phyloP scores from a whole-genome alignment of 1,140 invertebrate species.

The Temnothorax nylanderi region DNA sequence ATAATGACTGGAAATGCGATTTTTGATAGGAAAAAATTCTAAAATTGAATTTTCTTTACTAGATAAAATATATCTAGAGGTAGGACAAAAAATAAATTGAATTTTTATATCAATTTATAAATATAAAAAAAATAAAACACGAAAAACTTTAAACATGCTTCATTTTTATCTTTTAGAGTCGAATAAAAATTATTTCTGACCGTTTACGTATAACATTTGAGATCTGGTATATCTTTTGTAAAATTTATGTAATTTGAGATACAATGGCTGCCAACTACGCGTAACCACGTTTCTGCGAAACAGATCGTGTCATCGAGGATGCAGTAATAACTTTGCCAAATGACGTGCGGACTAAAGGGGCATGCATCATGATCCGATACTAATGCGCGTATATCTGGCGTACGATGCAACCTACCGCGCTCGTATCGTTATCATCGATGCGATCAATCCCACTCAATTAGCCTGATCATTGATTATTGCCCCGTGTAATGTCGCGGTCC shows the following conservation, averaged over 20 bases:
- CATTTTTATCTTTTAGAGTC: neutral
- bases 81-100: neutral
- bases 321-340: conserved; percentile 79
- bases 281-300: conserved; percentile 52
- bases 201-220: neutral
- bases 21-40: neutral
- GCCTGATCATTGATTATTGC: conserved; percentile 86
- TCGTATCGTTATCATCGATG: conserved; percentile 84
- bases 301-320: conserved; percentile 68
- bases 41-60: neutral
- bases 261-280: neutral
- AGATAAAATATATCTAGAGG: neutral
- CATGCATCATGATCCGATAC: conserved; percentile 80
- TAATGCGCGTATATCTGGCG: conserved; percentile 75
- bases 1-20: neutral
- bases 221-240: neutral
- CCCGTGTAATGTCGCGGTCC: conserved; percentile 76
- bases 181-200: neutral
- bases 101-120: conserved; percentile 9
- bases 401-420: conserved; percentile 64
- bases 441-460: conserved; percentile 85
- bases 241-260: neutral
- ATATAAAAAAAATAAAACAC: neutral
- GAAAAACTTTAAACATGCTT: neutral
- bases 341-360: conserved; percentile 74